phyloP scores from a whole-genome alignment of 2,888 invertebrate species.

The Copidosoma aretas region DNA sequence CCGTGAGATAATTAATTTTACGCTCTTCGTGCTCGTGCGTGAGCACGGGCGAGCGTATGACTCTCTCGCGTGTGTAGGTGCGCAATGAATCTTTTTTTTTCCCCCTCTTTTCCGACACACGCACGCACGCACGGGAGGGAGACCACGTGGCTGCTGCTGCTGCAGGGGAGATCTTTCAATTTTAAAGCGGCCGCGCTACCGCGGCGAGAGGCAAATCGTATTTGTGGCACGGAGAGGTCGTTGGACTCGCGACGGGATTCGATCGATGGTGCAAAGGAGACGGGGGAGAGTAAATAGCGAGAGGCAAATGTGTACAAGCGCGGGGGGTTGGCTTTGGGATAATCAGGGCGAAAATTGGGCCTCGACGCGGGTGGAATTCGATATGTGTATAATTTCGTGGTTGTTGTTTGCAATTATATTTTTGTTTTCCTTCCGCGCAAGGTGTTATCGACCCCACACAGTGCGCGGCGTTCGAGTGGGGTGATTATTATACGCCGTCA shows the following conservation, averaged over 20 bases:
- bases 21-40: not conserved
- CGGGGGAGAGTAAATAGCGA: not conserved
- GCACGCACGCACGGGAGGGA: no score
- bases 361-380: no score
- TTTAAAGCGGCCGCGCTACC: not conserved
- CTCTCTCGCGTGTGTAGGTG: no score
- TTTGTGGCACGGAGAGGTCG: not conserved
- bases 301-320: not conserved
- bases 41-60: no score
- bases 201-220: not conserved
- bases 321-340: no score
- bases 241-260: not conserved
- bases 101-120: not conserved
- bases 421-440: no score
- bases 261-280: not conserved
- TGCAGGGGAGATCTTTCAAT: not conserved
- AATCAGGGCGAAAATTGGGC: no score
- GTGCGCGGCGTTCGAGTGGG: no score
- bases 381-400: no score
- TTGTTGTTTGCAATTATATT: no score
- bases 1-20: constrained; percentile 29
- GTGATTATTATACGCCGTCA: no score
- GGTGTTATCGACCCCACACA: no score
- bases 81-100: not conserved
- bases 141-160: not conserved